Evolutionary conservation across 2,888 invertebrate genomes (phyloP), one percentile per base, ranked within the genome.

Genomic region (Agonopterix heracliana): DNA sequence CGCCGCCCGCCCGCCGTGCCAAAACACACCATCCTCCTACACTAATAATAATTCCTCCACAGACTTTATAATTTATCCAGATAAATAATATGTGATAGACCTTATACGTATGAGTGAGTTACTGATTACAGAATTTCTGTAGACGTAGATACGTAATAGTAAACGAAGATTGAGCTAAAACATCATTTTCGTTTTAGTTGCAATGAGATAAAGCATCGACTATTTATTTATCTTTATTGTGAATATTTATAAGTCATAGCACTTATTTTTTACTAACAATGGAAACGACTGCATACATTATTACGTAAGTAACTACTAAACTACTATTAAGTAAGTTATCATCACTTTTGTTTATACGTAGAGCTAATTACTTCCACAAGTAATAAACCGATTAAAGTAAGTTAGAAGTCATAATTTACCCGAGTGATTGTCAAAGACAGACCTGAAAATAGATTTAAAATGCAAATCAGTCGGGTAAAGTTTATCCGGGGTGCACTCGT

Each of bases 1-100:
- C 60, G 66, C 63, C 63, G 75, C 26, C n/a, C n/a, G n/a, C n/a
- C 77, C 79, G 83, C 73, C 78, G 81, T 82, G 79, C 79, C 61
- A 60, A 73, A 78, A 78, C 41, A 41, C 11, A 12, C 4, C 11
- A 10, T 41, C 9, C 9, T 41, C 12, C 41, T 41, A 38, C 38
- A 38, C n/a, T 1, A 38, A n/a, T 38, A 38, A 38, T n/a, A n/a
- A 38, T n/a, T 38, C 38, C 38, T 38, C n/a, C 38, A 38, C 9
- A n/a, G 3, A 9, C 7, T n/a, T 38, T 38, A n/a, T 38, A 38
- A 9, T 38, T 38, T 34, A 5, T 10, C 17, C 10, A 9, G n/a
- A 40, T 8, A 11, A 40, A 40, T 40, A 26, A 26, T 26, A 26
- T 26, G 26, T 26, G 26, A 26, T 26, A 17, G 17, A 17, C 17